These are phyloP conservation scores for Halictus rubicundus DNA, from an alignment of 1,140 invertebrate genomes.

Conservation along the genomic window DNA sequence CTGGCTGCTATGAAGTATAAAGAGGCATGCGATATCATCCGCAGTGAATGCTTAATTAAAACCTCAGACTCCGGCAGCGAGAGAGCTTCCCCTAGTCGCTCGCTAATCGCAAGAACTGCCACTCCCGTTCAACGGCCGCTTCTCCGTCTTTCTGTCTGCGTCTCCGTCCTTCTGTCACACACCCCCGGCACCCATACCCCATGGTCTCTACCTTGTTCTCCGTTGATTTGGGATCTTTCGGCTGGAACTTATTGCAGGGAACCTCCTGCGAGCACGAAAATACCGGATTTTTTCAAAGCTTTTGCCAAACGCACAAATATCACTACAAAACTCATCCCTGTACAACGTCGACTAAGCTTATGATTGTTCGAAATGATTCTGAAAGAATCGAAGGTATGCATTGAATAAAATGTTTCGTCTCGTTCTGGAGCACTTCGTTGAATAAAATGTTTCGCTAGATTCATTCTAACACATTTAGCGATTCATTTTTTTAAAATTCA, in stretches of 20 bases:
- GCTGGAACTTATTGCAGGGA: not conserved
- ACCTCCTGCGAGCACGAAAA: not conserved
- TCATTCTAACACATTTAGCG: no score
- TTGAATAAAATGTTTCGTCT: no score
- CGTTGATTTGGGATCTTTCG: not conserved
- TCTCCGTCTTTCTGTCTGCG: constrained; percentile 43
- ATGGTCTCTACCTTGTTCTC: not conserved
- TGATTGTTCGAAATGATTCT: no score
- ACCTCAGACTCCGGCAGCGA: constrained; percentile 74
- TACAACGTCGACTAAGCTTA: no score
- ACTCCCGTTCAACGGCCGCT: constrained; percentile 66
- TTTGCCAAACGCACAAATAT: no score
- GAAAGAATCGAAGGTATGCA: no score
- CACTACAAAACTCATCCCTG: no score
- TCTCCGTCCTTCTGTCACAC: constrained; percentile 1
- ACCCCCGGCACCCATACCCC: not conserved
- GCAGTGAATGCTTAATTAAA: constrained; percentile 81
- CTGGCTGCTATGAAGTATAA: constrained; percentile 80
- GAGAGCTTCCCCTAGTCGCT: constrained; percentile 64
- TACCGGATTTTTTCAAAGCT: not conserved
- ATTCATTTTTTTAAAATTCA: no score
- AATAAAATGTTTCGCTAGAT: no score
- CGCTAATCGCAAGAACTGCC: constrained; percentile 75
- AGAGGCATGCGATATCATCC: constrained; percentile 79
- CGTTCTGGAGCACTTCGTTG: no score